These are phyloP conservation scores for Erpobdella octoculata DNA, from an alignment of 2,888 invertebrate genomes.

Conservation along the genomic window DNA sequence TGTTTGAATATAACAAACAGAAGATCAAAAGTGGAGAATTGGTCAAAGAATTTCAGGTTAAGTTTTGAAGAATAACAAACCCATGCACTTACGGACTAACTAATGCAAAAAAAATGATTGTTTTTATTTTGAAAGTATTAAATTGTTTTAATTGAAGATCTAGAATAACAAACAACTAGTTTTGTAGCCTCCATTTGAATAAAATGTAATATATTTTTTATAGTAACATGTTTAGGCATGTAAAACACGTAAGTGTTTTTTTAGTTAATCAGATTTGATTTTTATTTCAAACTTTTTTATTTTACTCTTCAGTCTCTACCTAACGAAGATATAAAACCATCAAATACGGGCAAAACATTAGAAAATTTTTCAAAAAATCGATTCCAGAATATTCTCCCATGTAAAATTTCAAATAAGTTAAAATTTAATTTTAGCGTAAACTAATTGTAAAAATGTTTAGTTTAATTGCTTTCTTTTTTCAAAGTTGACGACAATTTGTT, in stretches of 20 bases:
- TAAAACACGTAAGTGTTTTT: neutral
- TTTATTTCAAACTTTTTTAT: neutral
- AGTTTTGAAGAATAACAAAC: too few relatives aligned
- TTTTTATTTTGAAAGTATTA: too few relatives aligned
- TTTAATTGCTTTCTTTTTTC: neutral
- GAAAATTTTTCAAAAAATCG: neutral
- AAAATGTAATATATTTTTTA: neutral
- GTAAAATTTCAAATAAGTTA: too few relatives aligned
- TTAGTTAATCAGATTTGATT: neutral
- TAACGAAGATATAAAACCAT: neutral
- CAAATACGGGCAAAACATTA: neutral
- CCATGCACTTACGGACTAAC: too few relatives aligned
- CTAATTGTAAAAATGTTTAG: neutral
- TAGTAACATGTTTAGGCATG: neutral
- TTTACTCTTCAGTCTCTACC: neutral
- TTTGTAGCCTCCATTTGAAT: too few relatives aligned
- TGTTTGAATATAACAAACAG: too few relatives aligned
- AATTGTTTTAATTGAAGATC: too few relatives aligned
- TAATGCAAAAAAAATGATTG: too few relatives aligned
- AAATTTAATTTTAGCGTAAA: neutral
- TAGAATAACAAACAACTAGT: too few relatives aligned
- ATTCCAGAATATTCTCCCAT: neutral
- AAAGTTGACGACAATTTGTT: slow-evolving; percentile 8
- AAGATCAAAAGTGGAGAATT: neutral
- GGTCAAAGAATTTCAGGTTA: neutral